phyloP scores from a whole-genome alignment of 2,797 vertebrate species.

The Florisuga fusca region DNA sequence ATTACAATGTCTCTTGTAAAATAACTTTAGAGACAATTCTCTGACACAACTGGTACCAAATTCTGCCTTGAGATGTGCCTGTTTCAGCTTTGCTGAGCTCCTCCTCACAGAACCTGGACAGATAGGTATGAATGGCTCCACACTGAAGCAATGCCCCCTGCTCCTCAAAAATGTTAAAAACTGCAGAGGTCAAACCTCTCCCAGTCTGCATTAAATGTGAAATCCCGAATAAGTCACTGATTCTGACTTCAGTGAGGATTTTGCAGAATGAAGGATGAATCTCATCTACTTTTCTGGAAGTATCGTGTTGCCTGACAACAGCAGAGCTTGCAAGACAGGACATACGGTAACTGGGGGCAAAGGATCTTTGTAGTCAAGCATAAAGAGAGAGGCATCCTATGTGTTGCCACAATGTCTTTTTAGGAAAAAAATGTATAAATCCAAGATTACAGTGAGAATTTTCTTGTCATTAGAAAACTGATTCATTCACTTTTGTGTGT shows the following conservation, averaged over 20 bases:
- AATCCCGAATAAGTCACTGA: not conserved
- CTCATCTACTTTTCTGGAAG: not conserved
- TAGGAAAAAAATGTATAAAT: not conserved
- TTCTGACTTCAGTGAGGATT: not conserved
- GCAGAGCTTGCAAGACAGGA: not conserved
- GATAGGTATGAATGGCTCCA: not conserved
- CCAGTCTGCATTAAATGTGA: not conserved
- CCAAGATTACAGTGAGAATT: not conserved
- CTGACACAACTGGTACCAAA: not conserved
- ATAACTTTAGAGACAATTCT: not conserved
- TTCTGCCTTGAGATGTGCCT: not conserved
- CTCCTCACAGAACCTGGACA: not conserved
- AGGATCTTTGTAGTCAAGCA: not conserved
- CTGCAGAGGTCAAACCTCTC: not conserved
- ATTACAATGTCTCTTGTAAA: conserved; percentile 32
- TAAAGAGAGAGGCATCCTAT: not conserved
- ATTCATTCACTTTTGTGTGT: not conserved
- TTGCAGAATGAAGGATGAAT: not conserved
- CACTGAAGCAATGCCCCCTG: rapidly evolving
- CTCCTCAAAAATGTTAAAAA: not conserved
- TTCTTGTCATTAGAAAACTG: not conserved
- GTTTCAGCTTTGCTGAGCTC: not conserved
- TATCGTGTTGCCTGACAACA: not conserved
- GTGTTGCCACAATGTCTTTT: not conserved
- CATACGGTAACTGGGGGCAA: rapidly evolving